Base-by-base conservation (phyloP, 2,888 invertebrate genomes). In the Gibbula magus region DNA sequence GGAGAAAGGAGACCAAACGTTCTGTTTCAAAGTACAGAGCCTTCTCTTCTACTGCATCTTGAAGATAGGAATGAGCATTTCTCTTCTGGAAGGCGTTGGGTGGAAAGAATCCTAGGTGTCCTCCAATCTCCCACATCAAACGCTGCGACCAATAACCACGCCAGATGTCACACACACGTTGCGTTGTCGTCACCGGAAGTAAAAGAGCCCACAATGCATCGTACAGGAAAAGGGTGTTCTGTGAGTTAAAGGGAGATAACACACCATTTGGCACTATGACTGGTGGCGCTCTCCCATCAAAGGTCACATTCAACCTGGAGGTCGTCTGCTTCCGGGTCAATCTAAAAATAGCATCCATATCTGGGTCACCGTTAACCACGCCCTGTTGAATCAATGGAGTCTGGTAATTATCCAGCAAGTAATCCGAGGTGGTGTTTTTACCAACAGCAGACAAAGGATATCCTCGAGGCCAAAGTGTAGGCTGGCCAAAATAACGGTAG, bases 341-440 rank as follows among this genome's bases (percentile, higher is more conserved):
- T 67, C 89, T 54, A 79, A 82, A 88, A n/a, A 90, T 80, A 22
- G 90, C 89, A 81, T 90, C 90, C 25, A 90, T 85, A 82, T 90
- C 90, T 0, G 90, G 90, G 76, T 90, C 89, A 13, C 88, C 88
- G 73, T 88, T 85, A 39, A 86, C 88, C 4, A 89, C 66, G 18
- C 89, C 87, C 79, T 90, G 90, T 70, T 89, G 88, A 22, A 90
- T 83, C 16, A 82, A 77, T 0, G 89, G 89, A 4, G 84, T 82
- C 10, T 66, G 20, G 51, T 18, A 75, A 0, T 77, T 35, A 22
- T 81, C 79, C 2, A 83, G 56, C 5, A 75, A 54, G 56, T 86
- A 84, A 25, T 80, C 61, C 20, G 32, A 25, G 22, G 66, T 51
- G 13, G 16, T 18, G 5, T 67, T 20, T 10, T 74, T 53, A 25